A percentile compares a stretch with the other conserved stretches of the same genome.
phyloP scores from a whole-genome alignment of 2,797 vertebrate genomes.

The Sarcophilus harrisii region DNA sequence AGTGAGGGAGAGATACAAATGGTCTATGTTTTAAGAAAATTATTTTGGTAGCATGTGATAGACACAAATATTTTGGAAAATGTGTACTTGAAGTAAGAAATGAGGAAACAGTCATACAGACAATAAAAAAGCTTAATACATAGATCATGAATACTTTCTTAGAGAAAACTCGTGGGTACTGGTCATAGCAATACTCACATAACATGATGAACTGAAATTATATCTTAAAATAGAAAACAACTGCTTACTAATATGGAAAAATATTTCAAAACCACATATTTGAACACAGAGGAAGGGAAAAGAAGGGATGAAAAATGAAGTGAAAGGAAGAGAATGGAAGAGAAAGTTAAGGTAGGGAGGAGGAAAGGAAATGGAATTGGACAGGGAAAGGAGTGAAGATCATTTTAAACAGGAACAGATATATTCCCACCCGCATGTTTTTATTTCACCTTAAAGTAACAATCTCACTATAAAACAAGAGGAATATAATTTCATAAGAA shows the following conservation, averaged over 20 bases:
- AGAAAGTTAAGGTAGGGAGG: too few relatives aligned
- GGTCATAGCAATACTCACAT: not conserved
- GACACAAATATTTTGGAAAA: not conserved
- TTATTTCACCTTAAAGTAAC: not conserved
- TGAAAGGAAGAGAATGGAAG: not conserved
- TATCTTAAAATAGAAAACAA: not conserved
- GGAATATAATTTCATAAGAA: not conserved
- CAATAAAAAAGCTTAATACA: not conserved
- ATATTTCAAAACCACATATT: not conserved
- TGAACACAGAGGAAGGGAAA: not conserved
- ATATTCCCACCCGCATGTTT: too few relatives aligned
- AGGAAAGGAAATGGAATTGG: too few relatives aligned
- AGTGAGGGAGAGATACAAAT: not conserved
- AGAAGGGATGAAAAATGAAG: not conserved
- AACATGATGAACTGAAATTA: not conserved
- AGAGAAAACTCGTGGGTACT: not conserved
- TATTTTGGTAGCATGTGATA: not conserved
- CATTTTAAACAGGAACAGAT: not conserved
- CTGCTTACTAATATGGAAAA: not conserved
- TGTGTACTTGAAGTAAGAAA: not conserved
- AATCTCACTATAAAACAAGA: not conserved
- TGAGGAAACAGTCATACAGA: not conserved
- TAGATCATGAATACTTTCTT: not conserved
- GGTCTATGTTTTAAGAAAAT: not conserved
- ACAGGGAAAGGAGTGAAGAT: not conserved